Conservation (phyloP, 2,888 invertebrate species). For the Drosophila hamatofila region DNA sequence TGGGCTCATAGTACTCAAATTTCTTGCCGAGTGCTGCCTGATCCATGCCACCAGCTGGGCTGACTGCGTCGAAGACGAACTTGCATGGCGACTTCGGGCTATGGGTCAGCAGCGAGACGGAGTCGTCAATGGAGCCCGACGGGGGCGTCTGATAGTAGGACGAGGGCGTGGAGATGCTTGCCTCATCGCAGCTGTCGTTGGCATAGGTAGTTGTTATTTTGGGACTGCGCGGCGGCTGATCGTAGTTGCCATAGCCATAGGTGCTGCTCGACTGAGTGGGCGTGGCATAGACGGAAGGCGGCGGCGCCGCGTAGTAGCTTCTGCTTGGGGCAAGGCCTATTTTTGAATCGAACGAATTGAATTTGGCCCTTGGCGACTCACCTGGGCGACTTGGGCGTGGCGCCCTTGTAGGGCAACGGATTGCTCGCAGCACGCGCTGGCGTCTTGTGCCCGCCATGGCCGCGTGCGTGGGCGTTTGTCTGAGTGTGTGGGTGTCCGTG, state of each 20-base stretch:
- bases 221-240: slow-evolving; percentile 83
- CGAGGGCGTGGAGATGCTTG: slow-evolving; percentile 73
- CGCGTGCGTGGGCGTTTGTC: slow-evolving; percentile 32
- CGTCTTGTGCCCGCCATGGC: slow-evolving; percentile 58
- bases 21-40: slow-evolving; percentile 68
- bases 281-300: slow-evolving; percentile 59
- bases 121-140: slow-evolving; percentile 80
- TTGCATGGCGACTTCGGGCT: slow-evolving; percentile 88
- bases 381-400: slow-evolving; percentile 84
- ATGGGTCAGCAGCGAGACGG: slow-evolving; percentile 70
- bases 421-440: slow-evolving; percentile 76
- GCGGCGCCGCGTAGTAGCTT: slow-evolving; percentile 58
- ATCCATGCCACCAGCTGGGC: slow-evolving; percentile 75
- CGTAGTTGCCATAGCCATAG: slow-evolving; percentile 66
- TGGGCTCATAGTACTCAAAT: slow-evolving; percentile 84
- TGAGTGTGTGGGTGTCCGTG: slow-evolving; percentile 45
- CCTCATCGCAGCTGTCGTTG: slow-evolving; percentile 81
- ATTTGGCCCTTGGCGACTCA: slow-evolving; percentile 45
- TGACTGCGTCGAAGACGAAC: slow-evolving; percentile 87
- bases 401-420: slow-evolving; percentile 79
- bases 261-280: slow-evolving; percentile 42
- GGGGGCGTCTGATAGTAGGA: slow-evolving; percentile 84
- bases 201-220: slow-evolving; percentile 85
- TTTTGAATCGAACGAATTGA: not conserved
- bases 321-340: slow-evolving; percentile 17